A percentile compares a stretch with the other conserved stretches of the same genome.
Evolutionary conservation across 1,140 invertebrate species (phyloP).

Genomic region (Lepidurus couesii): DNA sequence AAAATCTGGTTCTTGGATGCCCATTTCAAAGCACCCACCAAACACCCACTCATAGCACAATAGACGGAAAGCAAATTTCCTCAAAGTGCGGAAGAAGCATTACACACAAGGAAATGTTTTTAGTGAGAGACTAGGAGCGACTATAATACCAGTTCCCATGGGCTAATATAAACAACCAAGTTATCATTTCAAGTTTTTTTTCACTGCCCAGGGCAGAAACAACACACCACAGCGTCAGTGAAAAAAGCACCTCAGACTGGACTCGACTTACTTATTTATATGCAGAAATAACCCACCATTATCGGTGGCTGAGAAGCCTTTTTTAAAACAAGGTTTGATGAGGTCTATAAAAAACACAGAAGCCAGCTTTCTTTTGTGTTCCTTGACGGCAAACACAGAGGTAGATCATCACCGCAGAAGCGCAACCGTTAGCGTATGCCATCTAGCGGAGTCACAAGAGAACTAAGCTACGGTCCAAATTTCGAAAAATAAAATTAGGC

Average conservation of each 20-base stretch:
- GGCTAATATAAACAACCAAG: neutral
- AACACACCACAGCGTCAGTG: neutral
- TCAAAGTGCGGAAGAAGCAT: neutral
- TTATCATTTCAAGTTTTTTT: neutral
- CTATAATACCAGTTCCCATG: neutral
- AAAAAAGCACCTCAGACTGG: neutral
- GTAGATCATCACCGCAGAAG: neutral
- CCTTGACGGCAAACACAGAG: neutral
- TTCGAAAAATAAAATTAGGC: neutral
- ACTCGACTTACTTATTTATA: constrained; percentile 1
- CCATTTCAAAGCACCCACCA: neutral
- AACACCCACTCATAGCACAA: constrained; percentile 13
- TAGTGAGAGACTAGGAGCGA: neutral
- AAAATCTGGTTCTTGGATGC: neutral
- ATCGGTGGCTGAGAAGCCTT: neutral
- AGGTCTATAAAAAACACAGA: neutral
- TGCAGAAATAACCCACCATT: neutral
- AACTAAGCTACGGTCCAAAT: neutral
- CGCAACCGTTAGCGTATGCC: neutral
- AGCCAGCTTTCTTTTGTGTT: constrained; percentile 4
- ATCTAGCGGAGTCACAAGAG: neutral
- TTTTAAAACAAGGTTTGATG: neutral
- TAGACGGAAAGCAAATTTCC: neutral
- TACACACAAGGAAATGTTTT: neutral
- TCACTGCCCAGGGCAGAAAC: constrained; percentile 12